Percentiles rank a stretch among this genome's conserved stretches.
Evolutionary conservation across 2,888 invertebrate genomes (phyloP).

Genomic region (Drosophila neonasuta): DNA sequence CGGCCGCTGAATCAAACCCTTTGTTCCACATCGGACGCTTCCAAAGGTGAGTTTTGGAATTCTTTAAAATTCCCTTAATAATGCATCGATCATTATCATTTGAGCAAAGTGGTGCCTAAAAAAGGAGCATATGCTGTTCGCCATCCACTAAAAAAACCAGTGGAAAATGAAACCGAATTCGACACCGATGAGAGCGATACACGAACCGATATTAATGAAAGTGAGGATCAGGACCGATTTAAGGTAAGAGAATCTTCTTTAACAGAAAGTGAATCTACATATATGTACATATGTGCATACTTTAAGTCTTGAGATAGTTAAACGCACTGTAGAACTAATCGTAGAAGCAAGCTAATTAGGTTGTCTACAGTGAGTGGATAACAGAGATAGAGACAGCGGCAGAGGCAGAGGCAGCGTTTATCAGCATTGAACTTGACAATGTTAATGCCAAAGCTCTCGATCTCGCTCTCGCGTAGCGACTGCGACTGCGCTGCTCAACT

Average conservation of each 20-base stretch:
- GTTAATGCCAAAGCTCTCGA: neutral
- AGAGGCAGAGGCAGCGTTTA: slow-evolving; percentile 3
- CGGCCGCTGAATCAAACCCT: neutral
- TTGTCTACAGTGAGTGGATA: neutral
- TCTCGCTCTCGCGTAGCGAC: neutral
- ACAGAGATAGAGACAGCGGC: neutral
- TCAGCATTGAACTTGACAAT: slow-evolving; percentile 52
- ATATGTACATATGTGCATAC: too few relatives aligned
- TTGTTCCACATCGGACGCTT: neutral
- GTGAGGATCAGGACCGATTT: neutral
- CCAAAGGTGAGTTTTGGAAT: neutral
- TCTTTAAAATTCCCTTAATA: neutral
- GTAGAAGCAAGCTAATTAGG: too few relatives aligned
- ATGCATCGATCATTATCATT: neutral
- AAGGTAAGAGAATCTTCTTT: too few relatives aligned
- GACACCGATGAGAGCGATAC: neutral
- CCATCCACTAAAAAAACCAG: neutral
- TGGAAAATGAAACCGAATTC: slow-evolving; percentile 23
- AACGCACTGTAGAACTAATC: too few relatives aligned
- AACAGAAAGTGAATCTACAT: too few relatives aligned
- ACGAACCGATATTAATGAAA: neutral
- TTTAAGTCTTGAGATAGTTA: too few relatives aligned
- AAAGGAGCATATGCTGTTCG: neutral
- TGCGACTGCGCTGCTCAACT: slow-evolving; percentile 26
- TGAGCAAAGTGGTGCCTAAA: neutral